A percentile compares a stretch with the other conserved stretches of the same genome.
Conservation (phyloP, 2,797 vertebrate genomes). For the Pelodytes ibericus region DNA sequence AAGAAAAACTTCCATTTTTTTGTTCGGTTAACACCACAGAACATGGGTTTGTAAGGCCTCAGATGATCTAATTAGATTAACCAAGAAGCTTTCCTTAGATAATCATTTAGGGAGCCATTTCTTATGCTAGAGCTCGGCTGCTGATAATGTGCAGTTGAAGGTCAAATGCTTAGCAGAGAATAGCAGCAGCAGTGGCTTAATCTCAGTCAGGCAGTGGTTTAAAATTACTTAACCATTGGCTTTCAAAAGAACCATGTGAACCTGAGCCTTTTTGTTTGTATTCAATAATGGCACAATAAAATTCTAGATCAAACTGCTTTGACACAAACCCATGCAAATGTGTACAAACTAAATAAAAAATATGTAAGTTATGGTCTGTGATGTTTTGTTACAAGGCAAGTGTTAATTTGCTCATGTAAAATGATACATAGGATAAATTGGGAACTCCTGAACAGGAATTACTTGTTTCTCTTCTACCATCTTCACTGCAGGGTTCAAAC, state of each 20-base stretch:
- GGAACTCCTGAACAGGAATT: constrained; percentile 3
- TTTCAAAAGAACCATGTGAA: constrained; percentile 37
- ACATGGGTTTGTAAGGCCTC: constrained; percentile 61
- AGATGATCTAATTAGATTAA: constrained; percentile 79
- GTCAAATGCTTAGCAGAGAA: constrained; percentile 69
- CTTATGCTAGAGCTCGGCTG: constrained; percentile 61
- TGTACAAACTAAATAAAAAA: too few species aligned
- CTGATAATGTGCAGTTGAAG: constrained; percentile 73
- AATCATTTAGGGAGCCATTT: constrained; percentile 76
- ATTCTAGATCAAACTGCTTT: not conserved
- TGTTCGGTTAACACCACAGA: constrained; percentile 51
- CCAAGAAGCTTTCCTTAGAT: constrained; percentile 77
- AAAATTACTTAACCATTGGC: constrained; percentile 55
- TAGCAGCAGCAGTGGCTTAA: constrained; percentile 56
- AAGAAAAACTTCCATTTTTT: not conserved
- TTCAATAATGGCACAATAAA: not conserved
- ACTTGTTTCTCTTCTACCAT: constrained; percentile 1
- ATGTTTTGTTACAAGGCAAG: not conserved
- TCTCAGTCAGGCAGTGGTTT: constrained; percentile 56
- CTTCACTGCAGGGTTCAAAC: constrained; percentile 11
- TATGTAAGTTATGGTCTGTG: too few species aligned
- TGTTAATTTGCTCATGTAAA: not conserved
- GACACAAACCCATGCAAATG: not conserved
- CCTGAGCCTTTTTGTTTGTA: constrained; percentile 6
- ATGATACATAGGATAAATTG: constrained; percentile 5